These are phyloP conservation scores for Darevskia nairensis DNA, from an alignment of 2,797 vertebrate genomes.

Conservation along the genomic window DNA sequence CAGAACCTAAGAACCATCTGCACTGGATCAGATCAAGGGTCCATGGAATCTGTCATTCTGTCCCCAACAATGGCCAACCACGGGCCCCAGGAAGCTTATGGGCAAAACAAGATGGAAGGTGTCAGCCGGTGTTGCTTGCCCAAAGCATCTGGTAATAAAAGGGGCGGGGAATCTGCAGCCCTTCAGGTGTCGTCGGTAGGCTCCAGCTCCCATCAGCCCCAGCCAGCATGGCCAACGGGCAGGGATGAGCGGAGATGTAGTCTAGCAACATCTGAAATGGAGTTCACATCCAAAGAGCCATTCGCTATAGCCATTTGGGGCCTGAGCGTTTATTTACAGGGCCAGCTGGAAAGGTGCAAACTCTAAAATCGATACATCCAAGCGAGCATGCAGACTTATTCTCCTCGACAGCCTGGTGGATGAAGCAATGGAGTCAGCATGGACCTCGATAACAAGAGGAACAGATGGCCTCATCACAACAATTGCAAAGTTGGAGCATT, in stretches of 20 bases:
- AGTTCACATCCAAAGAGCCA: neutral
- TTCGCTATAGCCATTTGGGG: neutral
- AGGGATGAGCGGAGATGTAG: neutral
- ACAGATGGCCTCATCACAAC: conserved; percentile 6
- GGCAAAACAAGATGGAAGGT: neutral
- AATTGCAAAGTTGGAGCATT: conserved; percentile 6
- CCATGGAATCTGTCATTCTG: neutral
- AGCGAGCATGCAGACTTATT: neutral
- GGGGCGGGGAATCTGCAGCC: no score
- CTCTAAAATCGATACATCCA: neutral
- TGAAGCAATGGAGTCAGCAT: conserved; percentile 3
- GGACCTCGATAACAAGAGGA: conserved; percentile 1
- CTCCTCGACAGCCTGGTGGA: neutral
- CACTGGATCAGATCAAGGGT: neutral
- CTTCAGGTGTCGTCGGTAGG: neutral
- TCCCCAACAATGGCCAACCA: neutral
- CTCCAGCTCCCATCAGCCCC: neutral
- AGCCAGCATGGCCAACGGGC: neutral
- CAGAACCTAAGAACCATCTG: neutral
- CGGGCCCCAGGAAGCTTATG: neutral
- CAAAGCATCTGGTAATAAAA: neutral
- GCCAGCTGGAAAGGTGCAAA: neutral
- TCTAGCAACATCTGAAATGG: neutral
- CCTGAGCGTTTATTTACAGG: neutral
- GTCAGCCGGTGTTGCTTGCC: neutral